phyloP scores from a whole-genome alignment of 2,797 vertebrate genomes.

The Acanthopagrus latus region DNA sequence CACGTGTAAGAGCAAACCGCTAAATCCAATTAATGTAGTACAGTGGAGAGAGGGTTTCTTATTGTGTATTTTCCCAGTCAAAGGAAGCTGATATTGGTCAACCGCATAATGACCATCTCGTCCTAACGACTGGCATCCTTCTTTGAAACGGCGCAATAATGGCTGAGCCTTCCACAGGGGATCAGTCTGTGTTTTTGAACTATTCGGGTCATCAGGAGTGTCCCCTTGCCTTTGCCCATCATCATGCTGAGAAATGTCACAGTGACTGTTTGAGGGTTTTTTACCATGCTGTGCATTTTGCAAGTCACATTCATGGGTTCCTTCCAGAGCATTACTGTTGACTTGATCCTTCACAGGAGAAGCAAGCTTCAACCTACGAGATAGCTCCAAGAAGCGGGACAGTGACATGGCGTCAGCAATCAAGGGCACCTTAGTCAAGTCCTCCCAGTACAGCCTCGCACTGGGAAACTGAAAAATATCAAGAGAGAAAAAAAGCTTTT shows the following conservation, averaged over 20 bases:
- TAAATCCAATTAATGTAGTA: constrained; percentile 80
- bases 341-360: constrained; percentile 45
- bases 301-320: constrained; percentile 11
- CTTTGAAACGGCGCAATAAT: constrained; percentile 78
- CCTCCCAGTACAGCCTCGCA: constrained; percentile 86
- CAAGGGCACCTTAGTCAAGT: constrained; percentile 84
- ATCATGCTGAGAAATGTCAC: constrained; percentile 18
- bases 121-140: constrained; percentile 76
- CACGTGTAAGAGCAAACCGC: constrained; percentile 81
- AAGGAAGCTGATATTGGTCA: constrained; percentile 82
- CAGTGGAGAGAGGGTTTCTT: constrained; percentile 75
- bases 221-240: constrained; percentile 22
- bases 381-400: constrained; percentile 80
- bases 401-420: constrained; percentile 84
- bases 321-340: neutral
- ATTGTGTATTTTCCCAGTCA: constrained; percentile 68
- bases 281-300: constrained; percentile 6
- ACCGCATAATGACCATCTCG: constrained; percentile 78
- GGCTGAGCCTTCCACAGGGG: constrained; percentile 82
- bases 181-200: constrained; percentile 57
- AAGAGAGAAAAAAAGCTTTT: constrained; percentile 15
- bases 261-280: constrained; percentile 5
- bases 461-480: constrained; percentile 83
- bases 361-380: constrained; percentile 74
- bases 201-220: constrained; percentile 10